Conservation (phyloP, 1,140 invertebrate genomes). For the Halyomorpha halys region DNA sequence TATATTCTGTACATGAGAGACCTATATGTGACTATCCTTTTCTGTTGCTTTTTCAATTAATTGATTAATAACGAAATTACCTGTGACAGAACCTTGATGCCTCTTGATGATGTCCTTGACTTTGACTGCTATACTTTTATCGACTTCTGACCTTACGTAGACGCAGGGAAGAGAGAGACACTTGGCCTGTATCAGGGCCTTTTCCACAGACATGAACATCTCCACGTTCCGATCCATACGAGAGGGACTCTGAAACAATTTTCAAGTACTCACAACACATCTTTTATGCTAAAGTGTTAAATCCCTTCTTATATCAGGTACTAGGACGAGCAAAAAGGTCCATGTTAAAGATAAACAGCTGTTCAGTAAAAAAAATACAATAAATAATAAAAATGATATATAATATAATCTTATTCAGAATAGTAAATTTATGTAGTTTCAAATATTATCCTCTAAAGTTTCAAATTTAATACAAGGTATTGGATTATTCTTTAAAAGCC, state of each 20-base stretch:
- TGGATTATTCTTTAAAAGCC: too few species aligned
- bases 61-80: too few species aligned
- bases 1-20: too few species aligned
- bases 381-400: too few species aligned
- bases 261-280: conserved; percentile 8
- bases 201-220: conserved; percentile 87
- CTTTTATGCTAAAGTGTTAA: neutral
- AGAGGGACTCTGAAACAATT: conserved; percentile 57
- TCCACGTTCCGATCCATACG: conserved; percentile 86
- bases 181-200: conserved; percentile 69
- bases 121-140: conserved; percentile 67
- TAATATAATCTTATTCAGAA: too few species aligned
- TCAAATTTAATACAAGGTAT: too few species aligned
- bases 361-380: too few species aligned
- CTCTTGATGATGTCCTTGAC: conserved; percentile 81
- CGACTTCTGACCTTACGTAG: conserved; percentile 73
- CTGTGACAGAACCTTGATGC: conserved; percentile 64
- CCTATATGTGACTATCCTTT: too few species aligned
- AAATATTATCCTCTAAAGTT: too few species aligned
- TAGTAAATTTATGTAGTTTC: too few species aligned
- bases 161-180: conserved; percentile 67
- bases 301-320: neutral
- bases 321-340: neutral
- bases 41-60: too few species aligned
- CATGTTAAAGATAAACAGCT: too few species aligned